phyloP scores from a whole-genome alignment of 2,888 invertebrate species.

The Campoletis raptor region DNA sequence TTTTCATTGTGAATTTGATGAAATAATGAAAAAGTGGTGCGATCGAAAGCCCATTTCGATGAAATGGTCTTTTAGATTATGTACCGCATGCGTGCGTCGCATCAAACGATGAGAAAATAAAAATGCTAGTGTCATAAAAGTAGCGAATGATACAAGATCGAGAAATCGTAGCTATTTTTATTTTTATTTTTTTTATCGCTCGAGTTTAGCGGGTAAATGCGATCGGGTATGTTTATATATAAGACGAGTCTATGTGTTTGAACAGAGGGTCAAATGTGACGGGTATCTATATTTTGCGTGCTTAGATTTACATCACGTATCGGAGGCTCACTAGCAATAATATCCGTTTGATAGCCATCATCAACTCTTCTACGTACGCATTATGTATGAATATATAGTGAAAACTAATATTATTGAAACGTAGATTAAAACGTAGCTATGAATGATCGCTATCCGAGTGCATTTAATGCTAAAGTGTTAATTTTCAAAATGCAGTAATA shows the following conservation, averaged over 20 bases:
- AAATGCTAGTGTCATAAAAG: neutral
- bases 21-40: neutral
- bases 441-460: neutral
- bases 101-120: neutral
- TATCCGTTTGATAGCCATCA: neutral
- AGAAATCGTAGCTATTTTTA: neutral
- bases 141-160: slow-evolving; percentile 4
- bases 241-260: neutral
- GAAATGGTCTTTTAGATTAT: neutral
- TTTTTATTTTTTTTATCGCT: neutral
- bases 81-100: neutral
- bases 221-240: neutral
- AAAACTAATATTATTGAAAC: neutral
- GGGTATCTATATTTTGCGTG: slow-evolving; percentile 1
- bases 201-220: neutral
- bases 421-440: neutral
- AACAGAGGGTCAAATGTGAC: neutral
- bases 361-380: neutral
- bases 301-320: neutral
- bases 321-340: neutral
- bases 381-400: neutral
- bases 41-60: neutral
- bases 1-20: neutral
- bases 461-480: neutral
- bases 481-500: neutral